Conservation (phyloP, 2,797 vertebrate genomes). For the Heteromormyrus szaboi region DNA sequence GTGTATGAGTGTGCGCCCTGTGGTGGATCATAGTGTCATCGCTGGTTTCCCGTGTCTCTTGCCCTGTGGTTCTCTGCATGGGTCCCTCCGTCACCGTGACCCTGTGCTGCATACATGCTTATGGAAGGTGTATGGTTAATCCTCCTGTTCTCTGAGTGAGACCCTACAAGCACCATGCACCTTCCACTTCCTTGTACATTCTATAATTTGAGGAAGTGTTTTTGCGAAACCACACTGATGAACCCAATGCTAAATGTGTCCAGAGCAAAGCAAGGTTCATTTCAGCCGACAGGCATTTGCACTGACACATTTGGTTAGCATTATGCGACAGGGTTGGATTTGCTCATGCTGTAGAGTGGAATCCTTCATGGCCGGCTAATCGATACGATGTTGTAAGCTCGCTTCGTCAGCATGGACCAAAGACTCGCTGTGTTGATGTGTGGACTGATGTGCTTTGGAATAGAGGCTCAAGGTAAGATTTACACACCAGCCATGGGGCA, state of each 20-base stretch:
- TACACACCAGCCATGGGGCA: neutral
- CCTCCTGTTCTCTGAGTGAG: neutral
- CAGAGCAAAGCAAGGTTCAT: neutral
- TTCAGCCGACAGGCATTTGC: neutral
- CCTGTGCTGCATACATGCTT: neutral
- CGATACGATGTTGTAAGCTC: conserved; percentile 9
- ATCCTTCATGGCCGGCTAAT: neutral
- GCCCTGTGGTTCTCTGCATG: neutral
- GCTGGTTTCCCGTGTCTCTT: neutral
- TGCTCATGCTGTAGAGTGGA: neutral
- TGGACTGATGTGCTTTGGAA: conserved; percentile 18
- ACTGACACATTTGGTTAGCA: neutral
- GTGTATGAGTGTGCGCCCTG: neutral
- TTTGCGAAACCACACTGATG: neutral
- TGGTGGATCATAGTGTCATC: neutral
- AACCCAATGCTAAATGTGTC: neutral
- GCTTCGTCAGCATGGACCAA: neutral
- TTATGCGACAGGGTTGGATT: neutral
- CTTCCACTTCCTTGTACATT: neutral
- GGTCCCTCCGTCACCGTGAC: neutral
- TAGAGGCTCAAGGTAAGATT: conserved; percentile 37
- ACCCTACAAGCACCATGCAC: neutral
- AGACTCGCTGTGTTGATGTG: conserved; percentile 27
- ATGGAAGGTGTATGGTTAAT: neutral
- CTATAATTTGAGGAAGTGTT: conserved; percentile 1